phyloP scores from a whole-genome alignment of 1,140 invertebrate species.

The Venturia canescens region DNA sequence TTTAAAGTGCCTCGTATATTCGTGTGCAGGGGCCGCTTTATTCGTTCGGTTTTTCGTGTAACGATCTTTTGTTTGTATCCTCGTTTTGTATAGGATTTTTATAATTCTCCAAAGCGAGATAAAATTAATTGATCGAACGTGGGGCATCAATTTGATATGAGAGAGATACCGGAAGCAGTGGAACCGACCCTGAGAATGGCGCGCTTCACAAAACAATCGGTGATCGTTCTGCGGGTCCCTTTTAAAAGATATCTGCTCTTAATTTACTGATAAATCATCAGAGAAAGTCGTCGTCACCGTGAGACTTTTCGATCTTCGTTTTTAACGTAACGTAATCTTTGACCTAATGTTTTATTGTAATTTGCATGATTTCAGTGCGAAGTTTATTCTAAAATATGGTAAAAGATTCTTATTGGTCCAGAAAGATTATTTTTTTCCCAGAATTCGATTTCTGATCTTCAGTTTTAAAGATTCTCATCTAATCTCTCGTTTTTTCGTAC shows the following conservation, averaged over 20 bases:
- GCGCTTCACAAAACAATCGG: slow-evolving; percentile 44
- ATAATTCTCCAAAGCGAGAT: slow-evolving; percentile 54
- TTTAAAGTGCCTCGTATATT: slow-evolving; percentile 51
- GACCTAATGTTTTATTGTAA: background rate
- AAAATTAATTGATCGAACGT: slow-evolving; percentile 65
- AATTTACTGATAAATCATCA: background rate
- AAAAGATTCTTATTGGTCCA: too few species aligned
- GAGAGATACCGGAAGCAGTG: slow-evolving; percentile 35
- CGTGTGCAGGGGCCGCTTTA: background rate
- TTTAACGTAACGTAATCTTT: background rate
- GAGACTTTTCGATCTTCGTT: background rate
- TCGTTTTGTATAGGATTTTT: slow-evolving; percentile 31
- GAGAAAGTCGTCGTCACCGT: background rate
- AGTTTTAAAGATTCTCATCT: too few species aligned
- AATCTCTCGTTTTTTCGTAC: too few species aligned
- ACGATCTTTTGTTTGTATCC: slow-evolving; percentile 38
- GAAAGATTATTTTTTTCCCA: background rate
- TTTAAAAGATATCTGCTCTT: background rate
- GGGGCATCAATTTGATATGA: slow-evolving; percentile 62
- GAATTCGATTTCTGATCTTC: too few species aligned
- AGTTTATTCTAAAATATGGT: too few species aligned
- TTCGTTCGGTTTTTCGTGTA: background rate
- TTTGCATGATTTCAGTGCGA: background rate
- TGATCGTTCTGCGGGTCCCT: slow-evolving; percentile 13
- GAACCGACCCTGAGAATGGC: slow-evolving; percentile 48